Evolutionary conservation across 2,888 invertebrate species (phyloP).

Genomic region (Patella depressa): DNA sequence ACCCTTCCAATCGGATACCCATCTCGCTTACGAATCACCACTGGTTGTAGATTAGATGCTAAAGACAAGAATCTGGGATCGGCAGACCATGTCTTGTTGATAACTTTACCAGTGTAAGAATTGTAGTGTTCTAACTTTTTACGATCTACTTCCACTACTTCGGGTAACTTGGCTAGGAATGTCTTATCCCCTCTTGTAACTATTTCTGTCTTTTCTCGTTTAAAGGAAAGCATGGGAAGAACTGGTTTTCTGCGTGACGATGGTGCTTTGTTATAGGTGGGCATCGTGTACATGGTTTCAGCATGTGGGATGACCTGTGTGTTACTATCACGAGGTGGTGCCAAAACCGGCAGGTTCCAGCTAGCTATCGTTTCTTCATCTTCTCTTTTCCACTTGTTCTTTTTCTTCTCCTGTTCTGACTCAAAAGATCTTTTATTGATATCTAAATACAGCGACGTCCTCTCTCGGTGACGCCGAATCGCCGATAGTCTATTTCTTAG

Average conservation of each 20-base stretch:
- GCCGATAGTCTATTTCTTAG: conserved; percentile 51
- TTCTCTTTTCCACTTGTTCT: conserved; percentile 59
- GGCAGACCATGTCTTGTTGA: conserved; percentile 48
- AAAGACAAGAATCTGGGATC: conserved; percentile 53
- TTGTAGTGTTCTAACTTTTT: conserved; percentile 51
- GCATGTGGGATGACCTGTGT: conserved; percentile 48
- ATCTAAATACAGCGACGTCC: conserved; percentile 49
- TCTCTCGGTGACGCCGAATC: conserved; percentile 44
- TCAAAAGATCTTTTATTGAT: conserved; percentile 56
- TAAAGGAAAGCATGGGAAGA: conserved; percentile 56
- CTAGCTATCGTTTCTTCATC: conserved; percentile 55
- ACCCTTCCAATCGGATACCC: conserved; percentile 48
- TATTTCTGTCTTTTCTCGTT: conserved; percentile 59
- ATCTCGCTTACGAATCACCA: conserved; percentile 36
- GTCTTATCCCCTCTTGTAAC: conserved; percentile 55
- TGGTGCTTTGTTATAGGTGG: background rate
- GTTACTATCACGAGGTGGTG: conserved; percentile 36
- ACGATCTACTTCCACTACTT: conserved; percentile 56
- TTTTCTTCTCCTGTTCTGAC: conserved; percentile 55
- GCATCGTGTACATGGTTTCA: conserved; percentile 43
- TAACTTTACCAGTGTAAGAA: conserved; percentile 51
- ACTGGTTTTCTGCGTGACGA: conserved; percentile 33
- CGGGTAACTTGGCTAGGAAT: conserved; percentile 59
- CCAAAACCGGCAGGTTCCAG: conserved; percentile 56
- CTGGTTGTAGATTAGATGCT: conserved; percentile 44